Evolutionary conservation across 2,888 invertebrate species (phyloP).

Genomic region (Beris morrisii): DNA sequence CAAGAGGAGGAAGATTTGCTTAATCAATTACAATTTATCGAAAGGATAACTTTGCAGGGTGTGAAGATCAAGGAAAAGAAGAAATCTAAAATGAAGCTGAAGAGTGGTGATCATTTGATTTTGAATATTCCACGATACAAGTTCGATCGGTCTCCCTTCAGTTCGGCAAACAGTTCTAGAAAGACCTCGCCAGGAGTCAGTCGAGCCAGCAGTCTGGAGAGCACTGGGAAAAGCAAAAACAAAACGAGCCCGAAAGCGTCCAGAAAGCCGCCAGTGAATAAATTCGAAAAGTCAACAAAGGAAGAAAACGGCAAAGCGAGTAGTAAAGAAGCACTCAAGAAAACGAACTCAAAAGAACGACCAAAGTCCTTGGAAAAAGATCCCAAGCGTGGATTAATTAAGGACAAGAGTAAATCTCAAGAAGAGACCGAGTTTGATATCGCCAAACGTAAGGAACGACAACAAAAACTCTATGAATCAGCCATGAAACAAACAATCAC

Average conservation of each 20-base stretch:
- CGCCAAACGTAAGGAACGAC: conserved; percentile 72
- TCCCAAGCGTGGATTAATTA: conserved; percentile 51
- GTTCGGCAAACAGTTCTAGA: conserved; percentile 55
- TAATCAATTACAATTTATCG: conserved; percentile 58
- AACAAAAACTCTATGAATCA: conserved; percentile 74
- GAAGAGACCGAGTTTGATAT: conserved; percentile 71
- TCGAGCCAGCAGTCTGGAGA: conserved; percentile 55
- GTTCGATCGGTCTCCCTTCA: conserved; percentile 55
- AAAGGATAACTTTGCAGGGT: conserved; percentile 55
- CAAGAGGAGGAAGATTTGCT: conserved; percentile 62
- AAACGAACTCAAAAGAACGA: conserved; percentile 65
- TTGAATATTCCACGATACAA: conserved; percentile 55
- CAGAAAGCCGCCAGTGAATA: conserved; percentile 58
- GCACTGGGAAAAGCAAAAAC: conserved; percentile 50
- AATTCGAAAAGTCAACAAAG: conserved; percentile 56
- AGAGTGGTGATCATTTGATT: conserved; percentile 55
- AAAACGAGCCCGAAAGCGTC: conserved; percentile 45
- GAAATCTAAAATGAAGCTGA: conserved; percentile 54
- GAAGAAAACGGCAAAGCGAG: conserved; percentile 30
- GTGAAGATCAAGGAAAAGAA: conserved; percentile 56
- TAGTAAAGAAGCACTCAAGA: conserved; percentile 58
- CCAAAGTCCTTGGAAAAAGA: conserved; percentile 69
- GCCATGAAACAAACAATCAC: conserved; percentile 76
- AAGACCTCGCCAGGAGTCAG: conserved; percentile 56
- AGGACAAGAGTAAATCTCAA: conserved; percentile 70